Evolutionary conservation across 2,113 vertebrate genomes (phyloP).

Genomic region (Oxygymnocypris stewartii): DNA sequence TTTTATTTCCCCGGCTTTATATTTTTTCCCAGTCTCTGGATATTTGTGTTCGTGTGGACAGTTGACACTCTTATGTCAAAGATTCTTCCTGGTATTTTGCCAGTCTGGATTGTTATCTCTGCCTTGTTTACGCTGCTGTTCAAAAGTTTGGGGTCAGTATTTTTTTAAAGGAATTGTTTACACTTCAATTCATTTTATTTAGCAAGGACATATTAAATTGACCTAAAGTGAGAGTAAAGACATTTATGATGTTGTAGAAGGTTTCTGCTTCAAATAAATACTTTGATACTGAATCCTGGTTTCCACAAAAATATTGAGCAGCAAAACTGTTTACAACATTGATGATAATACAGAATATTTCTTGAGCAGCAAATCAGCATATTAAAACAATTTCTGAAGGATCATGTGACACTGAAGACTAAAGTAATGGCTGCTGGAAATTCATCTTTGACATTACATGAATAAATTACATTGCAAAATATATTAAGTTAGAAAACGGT

Average conservation of each 20-base stretch:
- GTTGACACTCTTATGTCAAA: neutral
- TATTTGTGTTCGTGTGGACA: neutral
- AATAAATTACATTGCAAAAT: neutral
- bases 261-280: no score
- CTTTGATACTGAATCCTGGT: neutral
- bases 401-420: neutral
- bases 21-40: neutral
- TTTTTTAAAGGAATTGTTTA: neutral
- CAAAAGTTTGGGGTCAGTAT: neutral
- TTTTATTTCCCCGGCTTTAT: neutral
- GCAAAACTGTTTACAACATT: neutral
- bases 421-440: neutral
- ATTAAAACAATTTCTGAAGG: neutral
- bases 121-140: neutral
- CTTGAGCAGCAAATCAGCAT: neutral
- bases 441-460: neutral
- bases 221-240: neutral
- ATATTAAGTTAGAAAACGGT: neutral
- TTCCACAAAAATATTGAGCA: neutral
- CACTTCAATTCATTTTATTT: neutral
- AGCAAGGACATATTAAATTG: neutral
- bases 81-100: neutral
- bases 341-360: neutral
- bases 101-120: neutral
- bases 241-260: neutral